Evolutionary conservation across 2,113 vertebrate species (phyloP).

Genomic region (Machaerirhynchus nigripectus): DNA sequence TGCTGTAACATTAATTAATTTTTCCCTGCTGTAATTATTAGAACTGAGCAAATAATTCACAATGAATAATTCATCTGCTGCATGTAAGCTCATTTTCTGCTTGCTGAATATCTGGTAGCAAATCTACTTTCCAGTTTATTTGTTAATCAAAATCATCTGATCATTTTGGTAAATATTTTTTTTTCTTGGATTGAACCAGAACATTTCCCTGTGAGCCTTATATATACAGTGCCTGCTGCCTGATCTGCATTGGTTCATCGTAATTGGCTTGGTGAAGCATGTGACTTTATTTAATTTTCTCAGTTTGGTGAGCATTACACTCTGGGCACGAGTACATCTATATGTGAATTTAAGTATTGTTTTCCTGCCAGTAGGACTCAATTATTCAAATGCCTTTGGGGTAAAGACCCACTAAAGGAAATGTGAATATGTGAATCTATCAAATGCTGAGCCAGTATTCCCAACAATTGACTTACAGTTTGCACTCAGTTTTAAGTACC

Average conservation of each 20-base stretch:
- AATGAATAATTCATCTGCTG: slow-evolving; percentile 59
- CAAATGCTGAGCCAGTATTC: not conserved
- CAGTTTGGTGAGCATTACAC: not conserved
- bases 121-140: slow-evolving; percentile 43
- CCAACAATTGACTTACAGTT: not conserved
- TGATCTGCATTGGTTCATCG: not conserved
- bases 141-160: slow-evolving; percentile 30
- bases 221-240: not conserved
- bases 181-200: not conserved
- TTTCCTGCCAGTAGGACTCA: not conserved
- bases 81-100: slow-evolving; percentile 41
- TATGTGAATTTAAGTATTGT: not conserved
- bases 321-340: not conserved
- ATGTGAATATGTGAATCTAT: not conserved
- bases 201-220: not conserved
- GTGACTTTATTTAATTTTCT: not conserved
- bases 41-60: slow-evolving; percentile 55
- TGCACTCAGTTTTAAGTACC: not conserved
- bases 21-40: slow-evolving; percentile 58
- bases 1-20: slow-evolving; percentile 59
- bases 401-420: not conserved
- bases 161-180: not conserved
- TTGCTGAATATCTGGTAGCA: not conserved
- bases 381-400: not conserved
- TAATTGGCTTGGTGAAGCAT: not conserved